Conservation (phyloP, 2,113 vertebrate species). For the Eulemur macaco region DNA sequence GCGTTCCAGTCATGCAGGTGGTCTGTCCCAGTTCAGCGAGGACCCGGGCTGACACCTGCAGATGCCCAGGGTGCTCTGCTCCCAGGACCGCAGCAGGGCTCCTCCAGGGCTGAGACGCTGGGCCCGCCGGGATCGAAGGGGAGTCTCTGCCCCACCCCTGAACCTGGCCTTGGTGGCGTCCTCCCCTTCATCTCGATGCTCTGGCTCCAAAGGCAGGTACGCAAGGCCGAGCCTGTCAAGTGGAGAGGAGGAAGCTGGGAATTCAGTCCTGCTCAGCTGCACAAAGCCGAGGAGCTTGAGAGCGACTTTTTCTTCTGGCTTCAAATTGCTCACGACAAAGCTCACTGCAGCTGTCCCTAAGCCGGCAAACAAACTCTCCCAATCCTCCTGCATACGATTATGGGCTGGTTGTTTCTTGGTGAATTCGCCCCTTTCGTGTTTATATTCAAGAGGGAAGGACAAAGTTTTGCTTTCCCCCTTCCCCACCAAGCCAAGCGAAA, state of each 20-base stretch:
- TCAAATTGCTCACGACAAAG: background rate
- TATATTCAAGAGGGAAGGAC: background rate
- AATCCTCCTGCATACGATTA: background rate
- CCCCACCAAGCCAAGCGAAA: background rate
- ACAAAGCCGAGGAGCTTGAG: background rate
- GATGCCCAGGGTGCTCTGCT: fast-evolving
- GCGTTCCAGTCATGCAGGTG: fast-evolving
- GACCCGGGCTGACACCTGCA: too few species aligned
- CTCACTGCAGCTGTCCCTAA: background rate
- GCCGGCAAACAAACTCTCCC: background rate
- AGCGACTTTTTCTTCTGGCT: background rate
- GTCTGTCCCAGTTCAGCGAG: fast-evolving
- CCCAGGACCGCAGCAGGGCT: background rate
- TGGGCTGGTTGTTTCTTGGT: background rate
- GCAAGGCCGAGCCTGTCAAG: background rate
- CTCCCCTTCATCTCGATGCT: fast-evolving
- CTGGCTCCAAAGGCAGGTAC: background rate
- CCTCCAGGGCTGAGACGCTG: fast-evolving
- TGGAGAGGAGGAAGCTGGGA: background rate
- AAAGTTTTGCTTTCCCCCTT: background rate
- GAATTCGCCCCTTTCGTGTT: background rate
- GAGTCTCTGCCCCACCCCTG: too few species aligned
- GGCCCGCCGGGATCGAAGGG: background rate
- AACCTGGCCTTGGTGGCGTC: fast-evolving
- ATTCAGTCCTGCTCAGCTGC: background rate